These are phyloP conservation scores for Smittia aterrima DNA, from an alignment of 2,888 invertebrate species.

Conservation along the genomic window DNA sequence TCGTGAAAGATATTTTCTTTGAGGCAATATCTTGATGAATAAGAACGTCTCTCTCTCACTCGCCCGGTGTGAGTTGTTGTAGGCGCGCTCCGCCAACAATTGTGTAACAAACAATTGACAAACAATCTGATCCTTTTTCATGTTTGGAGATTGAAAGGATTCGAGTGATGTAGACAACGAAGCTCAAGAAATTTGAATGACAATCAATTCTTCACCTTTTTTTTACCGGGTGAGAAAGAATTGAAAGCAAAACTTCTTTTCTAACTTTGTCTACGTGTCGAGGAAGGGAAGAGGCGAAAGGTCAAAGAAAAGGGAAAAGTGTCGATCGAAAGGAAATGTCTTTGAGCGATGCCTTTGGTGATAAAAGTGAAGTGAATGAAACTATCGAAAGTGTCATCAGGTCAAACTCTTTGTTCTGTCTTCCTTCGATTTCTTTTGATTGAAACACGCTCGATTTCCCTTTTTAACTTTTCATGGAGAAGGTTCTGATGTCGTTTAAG, in stretches of 20 bases:
- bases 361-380: neutral
- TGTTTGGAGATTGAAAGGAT: neutral
- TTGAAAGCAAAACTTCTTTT: neutral
- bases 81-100: neutral
- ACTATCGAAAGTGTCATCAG: neutral
- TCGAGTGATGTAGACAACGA: neutral
- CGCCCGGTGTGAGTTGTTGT: neutral
- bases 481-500: too few relatives aligned
- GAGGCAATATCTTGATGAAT: neutral
- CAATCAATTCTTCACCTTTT: neutral
- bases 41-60: neutral
- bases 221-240: neutral
- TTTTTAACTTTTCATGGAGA: too few relatives aligned
- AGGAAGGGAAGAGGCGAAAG: neutral
- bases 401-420: neutral
- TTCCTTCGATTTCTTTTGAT: neutral
- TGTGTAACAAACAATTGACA: neutral
- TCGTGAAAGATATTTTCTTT: neutral
- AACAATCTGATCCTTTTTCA: neutral
- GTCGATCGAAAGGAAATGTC: neutral
- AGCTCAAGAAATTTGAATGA: neutral
- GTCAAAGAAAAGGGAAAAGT: constrained; percentile 6
- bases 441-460: too few relatives aligned
- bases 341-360: neutral
- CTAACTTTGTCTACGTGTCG: neutral